Evolutionary conservation across 2,113 vertebrate genomes (phyloP), one percentile per base, ranked within the genome.

Genomic region (Amazona guildingii): DNA sequence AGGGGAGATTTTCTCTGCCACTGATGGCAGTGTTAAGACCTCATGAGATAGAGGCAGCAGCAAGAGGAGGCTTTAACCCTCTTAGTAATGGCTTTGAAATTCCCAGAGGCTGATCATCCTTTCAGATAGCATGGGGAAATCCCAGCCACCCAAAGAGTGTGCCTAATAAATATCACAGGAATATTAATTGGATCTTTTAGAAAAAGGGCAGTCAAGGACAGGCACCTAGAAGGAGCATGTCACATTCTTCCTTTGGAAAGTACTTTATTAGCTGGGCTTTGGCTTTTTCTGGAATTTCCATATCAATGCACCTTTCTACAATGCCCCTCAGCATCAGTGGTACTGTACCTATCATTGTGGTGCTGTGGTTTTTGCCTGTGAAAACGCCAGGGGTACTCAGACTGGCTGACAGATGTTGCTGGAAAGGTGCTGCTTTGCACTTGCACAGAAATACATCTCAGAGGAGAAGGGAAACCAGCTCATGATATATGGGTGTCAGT

Each of bases 121-220:
- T 70, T 74, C 75, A 29, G 67, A 46, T 35, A 77, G 33, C 23
- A 17, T 1, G 2, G 74, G 94, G 86, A 92, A 90, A 95, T 75
- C 88, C 93, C 86, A 64, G 68, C 33, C 19, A 41, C 27, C 55
- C 61, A 72, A 90, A 27, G 49, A 77, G 35, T 1, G 39, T 13
- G 13, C 43, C 41, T 93, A 86, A 90, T 88, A 90, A 72, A 83
- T 80, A 94, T 68, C 76, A 37, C 6, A 14, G 66, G 68, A 70
- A 66, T 66, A 55, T 76, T 89, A 92, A 96, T 64, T 61, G 43
- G 77, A 55, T 93, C 62, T 67, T 81, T 85, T 48, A 80, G 94
- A 92, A 94, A 96, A 88, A 93, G 80, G 74, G 52, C 77, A 83
- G 41, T 62, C 88, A 96, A 96, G 83, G 96, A 70, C 83, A 94